Percentiles rank a stretch among this genome's conserved stretches.
Conservation (phyloP, 2,797 vertebrate species). For the Smutsia temminckii region DNA sequence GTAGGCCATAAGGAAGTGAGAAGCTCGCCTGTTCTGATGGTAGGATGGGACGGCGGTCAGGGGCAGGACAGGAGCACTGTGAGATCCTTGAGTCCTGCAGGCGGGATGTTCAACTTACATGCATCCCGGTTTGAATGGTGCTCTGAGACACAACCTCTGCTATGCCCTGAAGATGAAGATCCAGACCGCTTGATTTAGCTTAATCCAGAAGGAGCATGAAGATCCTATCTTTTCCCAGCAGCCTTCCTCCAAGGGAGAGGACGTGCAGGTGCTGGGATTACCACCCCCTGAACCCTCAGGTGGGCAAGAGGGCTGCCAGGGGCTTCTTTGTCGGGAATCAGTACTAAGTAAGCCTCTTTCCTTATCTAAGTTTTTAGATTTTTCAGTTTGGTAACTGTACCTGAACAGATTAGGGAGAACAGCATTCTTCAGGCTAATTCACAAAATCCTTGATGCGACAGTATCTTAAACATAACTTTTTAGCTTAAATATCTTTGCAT, state of each 20-base stretch:
- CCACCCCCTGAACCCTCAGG: background rate
- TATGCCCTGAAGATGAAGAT: background rate
- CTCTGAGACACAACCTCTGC: background rate
- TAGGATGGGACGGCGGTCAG: no score
- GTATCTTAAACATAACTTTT: background rate
- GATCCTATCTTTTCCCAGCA: background rate
- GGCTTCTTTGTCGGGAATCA: background rate
- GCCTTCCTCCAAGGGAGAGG: background rate
- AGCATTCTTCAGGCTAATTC: background rate
- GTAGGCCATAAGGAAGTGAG: background rate
- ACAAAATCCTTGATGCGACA: background rate
- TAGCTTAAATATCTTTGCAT: background rate
- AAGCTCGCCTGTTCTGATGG: background rate
- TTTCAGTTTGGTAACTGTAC: background rate
- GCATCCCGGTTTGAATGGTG: background rate
- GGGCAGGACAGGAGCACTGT: background rate
- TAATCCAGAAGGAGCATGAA: background rate
- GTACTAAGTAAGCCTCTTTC: background rate
- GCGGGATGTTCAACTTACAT: background rate
- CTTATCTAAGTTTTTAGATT: background rate
- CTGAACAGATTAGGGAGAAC: background rate
- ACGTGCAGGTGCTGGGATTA: background rate
- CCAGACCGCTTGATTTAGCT: background rate
- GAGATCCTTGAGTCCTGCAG: background rate
- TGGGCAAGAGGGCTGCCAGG: background rate